Base-by-base conservation (phyloP, 2,888 invertebrate genomes). In the Portevinia maculata region DNA sequence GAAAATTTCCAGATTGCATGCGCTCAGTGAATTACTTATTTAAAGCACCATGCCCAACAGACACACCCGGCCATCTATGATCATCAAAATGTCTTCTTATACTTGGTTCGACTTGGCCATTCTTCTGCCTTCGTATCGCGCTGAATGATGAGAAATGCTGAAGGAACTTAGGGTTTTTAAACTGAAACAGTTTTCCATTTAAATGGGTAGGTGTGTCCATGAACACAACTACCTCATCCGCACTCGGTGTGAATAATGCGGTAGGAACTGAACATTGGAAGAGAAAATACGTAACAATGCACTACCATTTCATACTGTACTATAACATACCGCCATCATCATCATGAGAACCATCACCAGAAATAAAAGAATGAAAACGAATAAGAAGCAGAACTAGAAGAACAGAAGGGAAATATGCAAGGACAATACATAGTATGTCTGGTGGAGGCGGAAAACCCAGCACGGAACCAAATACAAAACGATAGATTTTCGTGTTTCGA, bases 401-500 rank as follows among this genome's bases (percentile, higher is more conserved):
- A 62, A 30, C n/a, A 50, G 13, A 62, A 64, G 53, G 62, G 30
- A 55, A 78, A 55, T 71, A 78, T 52, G 62, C 67, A 64, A 78
- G 62, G 76, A 83, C 65, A 39, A 39, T 13, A 39, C 24, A 55
- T 34, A 62, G 67, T 48, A 30, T 28, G 55, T 30, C 64, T 79
- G 84, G 39, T 71, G 46, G 55, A 59, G 67, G 84, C 73, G 70
- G 55, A 57, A 32, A 67, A 84, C 70, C 30, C 62, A 53, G 21
- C 46, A 73, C 39, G 62, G 65, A 73, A 67, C 69, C 65, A 57
- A 84, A 75, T 74, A 84, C 75, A 84, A 71, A 79, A 85, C 85
- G 78, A 81, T 85, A 85, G 79, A 75, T 69, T 85, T 85, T 84
- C 85, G 84, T 85, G 85, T 85, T 85, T 85, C 78, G 85, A 85